Evolutionary conservation across 2,113 vertebrate genomes (phyloP).

Genomic region (Cryptomyrus ogoouensis): DNA sequence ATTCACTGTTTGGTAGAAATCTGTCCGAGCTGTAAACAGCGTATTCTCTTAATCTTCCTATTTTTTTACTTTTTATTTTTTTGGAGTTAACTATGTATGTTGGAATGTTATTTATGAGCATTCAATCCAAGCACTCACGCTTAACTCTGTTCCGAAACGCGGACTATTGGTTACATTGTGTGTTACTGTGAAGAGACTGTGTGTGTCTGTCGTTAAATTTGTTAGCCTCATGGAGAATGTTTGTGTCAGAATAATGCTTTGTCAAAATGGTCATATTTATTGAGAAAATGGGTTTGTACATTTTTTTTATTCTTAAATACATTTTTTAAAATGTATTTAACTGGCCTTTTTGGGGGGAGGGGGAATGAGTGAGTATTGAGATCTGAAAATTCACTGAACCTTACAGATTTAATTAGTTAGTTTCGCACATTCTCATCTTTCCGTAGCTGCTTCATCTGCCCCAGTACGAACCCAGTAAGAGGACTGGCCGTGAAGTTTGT

Average conservation of each 20-base stretch:
- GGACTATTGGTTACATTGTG: not conserved
- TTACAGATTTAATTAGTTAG: not conserved
- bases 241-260: constrained; percentile 50
- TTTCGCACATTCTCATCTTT: not conserved
- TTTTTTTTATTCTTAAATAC: constrained; percentile 14
- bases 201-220: constrained; percentile 42
- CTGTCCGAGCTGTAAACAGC: not conserved
- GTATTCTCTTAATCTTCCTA: not conserved
- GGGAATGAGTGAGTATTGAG: not conserved
- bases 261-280: constrained; percentile 66
- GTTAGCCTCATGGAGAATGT: constrained; percentile 38
- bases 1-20: not conserved
- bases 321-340: not conserved
- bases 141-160: not conserved
- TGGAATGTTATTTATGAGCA: not conserved
- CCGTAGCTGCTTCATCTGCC: not conserved
- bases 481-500: not conserved
- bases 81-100: not conserved
- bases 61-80: not conserved
- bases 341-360: not conserved
- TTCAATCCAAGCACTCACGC: not conserved
- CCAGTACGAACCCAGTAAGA: not conserved
- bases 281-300: constrained; percentile 53
- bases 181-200: constrained; percentile 13
- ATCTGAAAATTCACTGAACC: not conserved